Base-by-base conservation (phyloP, 2,797 vertebrate genomes). In the Sandelia bainsii region DNA sequence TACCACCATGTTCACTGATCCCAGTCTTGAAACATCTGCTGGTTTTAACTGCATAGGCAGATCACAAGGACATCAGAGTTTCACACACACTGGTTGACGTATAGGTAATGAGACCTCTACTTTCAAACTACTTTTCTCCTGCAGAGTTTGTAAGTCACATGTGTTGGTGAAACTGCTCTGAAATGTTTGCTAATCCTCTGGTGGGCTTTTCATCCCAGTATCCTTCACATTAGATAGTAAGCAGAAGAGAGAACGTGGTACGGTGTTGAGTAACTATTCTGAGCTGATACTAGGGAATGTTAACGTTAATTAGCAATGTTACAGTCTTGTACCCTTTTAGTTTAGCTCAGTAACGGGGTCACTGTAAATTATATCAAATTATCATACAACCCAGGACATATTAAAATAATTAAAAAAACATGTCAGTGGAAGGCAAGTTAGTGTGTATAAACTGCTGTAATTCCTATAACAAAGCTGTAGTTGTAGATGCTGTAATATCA, bases 1-100 rank as follows among this genome's bases (percentile, higher is more conserved):
- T 57, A 42, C 62, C 62, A 51, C 51, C 57, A 66, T 76, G 75
- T 72, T 76, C 68, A 69, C 68, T 81, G 75, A 84, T 72, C 68
- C 53, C 25, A 44, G 34, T 42, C 67, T 56, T 48, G 19, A 63
- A 79, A 63, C 78, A 72, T 73, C 72, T 84, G 79, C 56, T 65
- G 34, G 54, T 61, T 58, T 65, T 29, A 44, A 64, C 66, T 49
- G 62, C 66, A 62, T 29, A 39, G 59, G 34, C 64, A 76, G 20
- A 62, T 52, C 19, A 46, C 72, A 79, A 81, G 76, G 72, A 71
- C 76, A 65, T 67, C 22, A 6, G 39, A 62, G 57, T 77, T 51
- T 73, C 62, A 58, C 34, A 37, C 34, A 37, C 50, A 40, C 4
- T 19, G 25, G 32, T 50, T 40, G 58, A 77, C 25, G 1, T 53